A percentile compares a stretch with the other conserved stretches of the same genome.
Evolutionary conservation across 2,113 vertebrate species (phyloP).

Genomic region (Centropristis striata): DNA sequence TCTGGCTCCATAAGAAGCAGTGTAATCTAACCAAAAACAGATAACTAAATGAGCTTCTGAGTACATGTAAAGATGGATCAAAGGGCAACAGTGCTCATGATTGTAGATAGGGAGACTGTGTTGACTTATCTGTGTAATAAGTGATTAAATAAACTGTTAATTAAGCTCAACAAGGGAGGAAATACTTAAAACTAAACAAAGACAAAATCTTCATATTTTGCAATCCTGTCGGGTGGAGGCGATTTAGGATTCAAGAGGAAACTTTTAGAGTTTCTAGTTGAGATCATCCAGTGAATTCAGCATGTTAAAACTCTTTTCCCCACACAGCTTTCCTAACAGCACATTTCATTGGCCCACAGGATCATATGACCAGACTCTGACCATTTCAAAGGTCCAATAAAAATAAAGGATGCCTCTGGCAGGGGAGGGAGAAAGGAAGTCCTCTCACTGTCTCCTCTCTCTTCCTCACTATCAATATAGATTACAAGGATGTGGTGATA

Average conservation of each 20-base stretch:
- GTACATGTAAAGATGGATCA: constrained; percentile 11
- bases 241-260: constrained; percentile 22
- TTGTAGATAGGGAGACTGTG: background rate
- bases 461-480: constrained; percentile 28
- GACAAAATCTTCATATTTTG: background rate
- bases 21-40: constrained; percentile 35
- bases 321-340: constrained; percentile 34
- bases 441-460: constrained; percentile 40
- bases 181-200: background rate
- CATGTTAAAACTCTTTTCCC: constrained; percentile 56
- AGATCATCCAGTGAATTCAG: constrained; percentile 63
- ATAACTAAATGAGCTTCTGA: constrained; percentile 36
- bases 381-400: constrained; percentile 80
- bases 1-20: background rate
- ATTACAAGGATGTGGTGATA: constrained; percentile 48
- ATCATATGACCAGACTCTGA: constrained; percentile 82
- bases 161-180: background rate
- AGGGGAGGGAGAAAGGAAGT: constrained; percentile 64
- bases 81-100: constrained; percentile 14
- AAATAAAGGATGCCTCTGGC: constrained; percentile 56
- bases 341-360: constrained; percentile 69
- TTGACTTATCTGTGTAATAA: constrained; percentile 15
- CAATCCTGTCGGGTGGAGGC: background rate
- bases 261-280: constrained; percentile 52
- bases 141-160: constrained; percentile 21